These are phyloP conservation scores for Drosophila picticornis DNA, from an alignment of 2,888 invertebrate genomes.

Conservation along the genomic window DNA sequence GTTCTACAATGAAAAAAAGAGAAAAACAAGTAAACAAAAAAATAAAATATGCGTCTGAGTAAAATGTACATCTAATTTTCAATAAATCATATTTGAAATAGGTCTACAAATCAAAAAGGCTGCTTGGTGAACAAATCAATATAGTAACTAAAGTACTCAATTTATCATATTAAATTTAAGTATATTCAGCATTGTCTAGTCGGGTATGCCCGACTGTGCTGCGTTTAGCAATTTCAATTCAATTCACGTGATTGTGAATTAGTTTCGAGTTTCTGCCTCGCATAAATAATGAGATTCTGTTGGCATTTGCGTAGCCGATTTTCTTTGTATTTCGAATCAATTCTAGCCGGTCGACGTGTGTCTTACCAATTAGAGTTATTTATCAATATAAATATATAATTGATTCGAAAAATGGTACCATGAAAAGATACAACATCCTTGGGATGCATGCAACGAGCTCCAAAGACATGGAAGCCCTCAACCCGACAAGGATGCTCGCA, in stretches of 20 bases:
- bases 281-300: conserved; percentile 13
- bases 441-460: too few species aligned
- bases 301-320: neutral
- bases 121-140: neutral
- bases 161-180: neutral
- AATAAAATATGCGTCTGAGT: conserved; percentile 13
- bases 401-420: conserved; percentile 9
- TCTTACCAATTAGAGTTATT: conserved; percentile 7
- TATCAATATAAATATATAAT: conserved; percentile 12
- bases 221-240: conserved; percentile 56
- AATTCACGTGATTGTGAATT: conserved; percentile 66
- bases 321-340: neutral
- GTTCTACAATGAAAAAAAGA: neutral
- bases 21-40: conserved; percentile 5
- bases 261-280: conserved; percentile 28
- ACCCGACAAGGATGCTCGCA: too few species aligned
- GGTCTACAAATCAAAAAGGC: neutral
- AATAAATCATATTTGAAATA: neutral
- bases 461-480: too few species aligned
- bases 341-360: neutral
- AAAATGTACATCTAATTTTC: neutral
- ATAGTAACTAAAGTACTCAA: neutral
- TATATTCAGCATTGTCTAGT: neutral
- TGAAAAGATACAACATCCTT: too few species aligned
- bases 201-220: neutral